Percentiles rank a stretch among this genome's conserved stretches.
These are phyloP conservation scores for Netelia virgata DNA, from an alignment of 2,888 invertebrate species.

Conservation along the genomic window DNA sequence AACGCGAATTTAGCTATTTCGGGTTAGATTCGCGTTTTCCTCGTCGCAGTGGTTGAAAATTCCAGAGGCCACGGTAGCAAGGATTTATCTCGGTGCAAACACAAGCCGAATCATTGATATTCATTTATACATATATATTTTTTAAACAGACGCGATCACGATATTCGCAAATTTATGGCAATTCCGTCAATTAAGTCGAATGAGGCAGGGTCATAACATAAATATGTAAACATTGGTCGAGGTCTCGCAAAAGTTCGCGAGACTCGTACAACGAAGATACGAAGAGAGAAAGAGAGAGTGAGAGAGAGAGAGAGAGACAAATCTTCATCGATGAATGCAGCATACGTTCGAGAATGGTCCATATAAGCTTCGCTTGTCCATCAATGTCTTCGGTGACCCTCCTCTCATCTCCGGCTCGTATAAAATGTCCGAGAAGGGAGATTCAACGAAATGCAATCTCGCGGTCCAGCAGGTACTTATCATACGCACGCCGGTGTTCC, in stretches of 20 bases:
- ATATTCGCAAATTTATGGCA: slow-evolving; percentile 84
- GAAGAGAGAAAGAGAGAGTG: background rate
- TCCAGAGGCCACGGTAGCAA: no score
- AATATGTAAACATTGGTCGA: slow-evolving; percentile 83
- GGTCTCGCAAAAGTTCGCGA: slow-evolving; percentile 71
- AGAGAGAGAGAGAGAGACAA: slow-evolving; percentile 24
- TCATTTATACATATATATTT: background rate
- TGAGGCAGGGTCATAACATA: slow-evolving; percentile 83
- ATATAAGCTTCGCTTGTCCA: slow-evolving; percentile 84
- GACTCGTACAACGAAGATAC: slow-evolving; percentile 1
- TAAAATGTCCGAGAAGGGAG: slow-evolving; percentile 72
- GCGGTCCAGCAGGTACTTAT: slow-evolving; percentile 74
- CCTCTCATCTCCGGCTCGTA: slow-evolving; percentile 78
- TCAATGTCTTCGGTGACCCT: slow-evolving; percentile 82
- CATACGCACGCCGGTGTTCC: slow-evolving; percentile 73
- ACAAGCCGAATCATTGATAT: background rate
- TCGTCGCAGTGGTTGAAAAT: no score
- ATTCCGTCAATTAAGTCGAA: slow-evolving; percentile 84
- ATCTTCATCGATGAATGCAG: slow-evolving; percentile 58
- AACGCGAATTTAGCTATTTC: no score
- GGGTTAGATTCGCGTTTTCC: no score
- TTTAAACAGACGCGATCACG: slow-evolving; percentile 54
- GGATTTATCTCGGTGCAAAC: no score
- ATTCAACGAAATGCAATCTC: slow-evolving; percentile 52
- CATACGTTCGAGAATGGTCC: slow-evolving; percentile 68